Evolutionary conservation across 2,113 vertebrate genomes (phyloP).

Genomic region (Poeciliopsis turrubarensis): DNA sequence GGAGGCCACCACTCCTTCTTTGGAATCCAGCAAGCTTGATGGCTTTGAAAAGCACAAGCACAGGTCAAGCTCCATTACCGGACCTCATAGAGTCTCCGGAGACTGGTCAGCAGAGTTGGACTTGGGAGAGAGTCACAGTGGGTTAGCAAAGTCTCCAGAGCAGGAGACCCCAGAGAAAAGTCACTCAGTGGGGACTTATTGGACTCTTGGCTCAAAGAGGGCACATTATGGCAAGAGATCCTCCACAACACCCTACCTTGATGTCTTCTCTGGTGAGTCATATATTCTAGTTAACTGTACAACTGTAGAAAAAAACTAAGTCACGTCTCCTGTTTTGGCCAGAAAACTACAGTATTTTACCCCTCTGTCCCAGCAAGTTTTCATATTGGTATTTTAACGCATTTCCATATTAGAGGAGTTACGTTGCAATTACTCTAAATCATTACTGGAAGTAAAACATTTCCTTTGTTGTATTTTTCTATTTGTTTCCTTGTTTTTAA

Average conservation of each 20-base stretch:
- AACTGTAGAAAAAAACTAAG: too few relatives aligned
- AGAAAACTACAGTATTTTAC: too few relatives aligned
- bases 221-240: slow-evolving; percentile 75
- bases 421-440: too few relatives aligned
- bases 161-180: slow-evolving; percentile 64
- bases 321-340: too few relatives aligned
- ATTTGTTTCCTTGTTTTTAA: too few relatives aligned
- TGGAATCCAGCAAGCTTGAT: slow-evolving; percentile 52
- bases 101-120: slow-evolving; percentile 82
- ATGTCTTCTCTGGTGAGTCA: slow-evolving; percentile 93
- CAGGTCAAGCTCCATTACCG: slow-evolving; percentile 82
- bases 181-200: slow-evolving; percentile 58
- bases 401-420: too few relatives aligned
- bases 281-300: background rate
- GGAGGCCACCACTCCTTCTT: slow-evolving; percentile 39
- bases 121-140: slow-evolving; percentile 54
- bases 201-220: slow-evolving; percentile 77
- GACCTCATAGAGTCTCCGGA: slow-evolving; percentile 79
- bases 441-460: too few relatives aligned
- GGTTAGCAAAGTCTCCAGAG: slow-evolving; percentile 68
- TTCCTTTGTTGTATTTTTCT: too few relatives aligned
- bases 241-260: slow-evolving; percentile 80
- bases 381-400: too few relatives aligned
- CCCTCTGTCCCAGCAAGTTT: too few relatives aligned
- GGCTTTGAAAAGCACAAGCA: slow-evolving; percentile 75